Conservation (phyloP, 2,888 invertebrate species). For the Melikaiella ostensackeni region DNA sequence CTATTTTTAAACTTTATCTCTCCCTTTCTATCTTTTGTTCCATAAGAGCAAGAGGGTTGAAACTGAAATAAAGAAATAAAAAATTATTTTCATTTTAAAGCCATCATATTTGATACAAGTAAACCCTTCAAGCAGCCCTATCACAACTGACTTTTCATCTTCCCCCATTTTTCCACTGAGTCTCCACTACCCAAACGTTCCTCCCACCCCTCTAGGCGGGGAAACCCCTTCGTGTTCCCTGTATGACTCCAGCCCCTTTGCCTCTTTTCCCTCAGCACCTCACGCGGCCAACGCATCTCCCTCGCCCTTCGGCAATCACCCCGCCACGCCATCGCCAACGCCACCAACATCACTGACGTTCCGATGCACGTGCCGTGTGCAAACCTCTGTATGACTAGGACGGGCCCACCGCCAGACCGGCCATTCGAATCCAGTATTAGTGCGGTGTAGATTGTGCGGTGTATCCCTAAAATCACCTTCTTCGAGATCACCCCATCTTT, state of each 20-base stretch:
- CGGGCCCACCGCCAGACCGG: slow-evolving; percentile 72
- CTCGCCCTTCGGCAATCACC: slow-evolving; percentile 44
- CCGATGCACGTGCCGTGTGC: slow-evolving; percentile 76
- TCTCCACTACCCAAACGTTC: background rate
- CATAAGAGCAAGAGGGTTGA: too few species aligned
- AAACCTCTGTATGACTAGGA: slow-evolving; percentile 76
- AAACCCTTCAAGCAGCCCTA: background rate
- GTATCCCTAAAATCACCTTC: slow-evolving; percentile 42
- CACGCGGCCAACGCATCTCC: slow-evolving; percentile 19
- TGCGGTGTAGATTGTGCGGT: slow-evolving; percentile 74
- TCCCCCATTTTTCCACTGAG: background rate
- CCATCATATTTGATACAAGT: too few species aligned
- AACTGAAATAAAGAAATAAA: too few species aligned
- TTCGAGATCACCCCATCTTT: slow-evolving; percentile 39
- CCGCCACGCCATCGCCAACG: slow-evolving; percentile 60
- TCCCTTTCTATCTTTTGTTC: too few species aligned
- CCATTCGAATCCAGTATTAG: slow-evolving; percentile 78
- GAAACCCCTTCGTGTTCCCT: background rate
- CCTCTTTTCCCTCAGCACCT: slow-evolving; percentile 24
- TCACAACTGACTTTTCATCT: too few species aligned
- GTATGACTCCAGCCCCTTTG: background rate
- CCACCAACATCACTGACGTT: slow-evolving; percentile 66
- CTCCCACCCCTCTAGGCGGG: background rate
- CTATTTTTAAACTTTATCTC: too few species aligned
- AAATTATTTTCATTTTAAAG: too few species aligned